Evolutionary conservation across 2,113 vertebrate genomes (phyloP).

Genomic region (Ochotona princeps): DNA sequence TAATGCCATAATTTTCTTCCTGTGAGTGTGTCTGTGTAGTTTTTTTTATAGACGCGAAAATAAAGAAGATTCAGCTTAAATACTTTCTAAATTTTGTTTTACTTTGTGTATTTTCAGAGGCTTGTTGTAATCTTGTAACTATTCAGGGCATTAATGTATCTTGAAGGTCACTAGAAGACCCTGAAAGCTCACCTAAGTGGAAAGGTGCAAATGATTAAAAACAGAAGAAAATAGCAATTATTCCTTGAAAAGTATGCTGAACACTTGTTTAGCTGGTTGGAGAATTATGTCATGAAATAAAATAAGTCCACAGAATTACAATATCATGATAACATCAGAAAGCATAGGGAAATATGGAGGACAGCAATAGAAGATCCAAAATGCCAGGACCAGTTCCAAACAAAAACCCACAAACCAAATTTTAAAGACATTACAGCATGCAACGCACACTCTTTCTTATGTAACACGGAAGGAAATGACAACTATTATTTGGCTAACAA

Average conservation of each 20-base stretch:
- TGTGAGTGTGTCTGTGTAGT: background rate
- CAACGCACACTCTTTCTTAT: background rate
- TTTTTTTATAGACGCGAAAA: background rate
- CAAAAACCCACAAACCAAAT: background rate
- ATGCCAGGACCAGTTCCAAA: background rate
- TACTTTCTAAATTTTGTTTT: background rate
- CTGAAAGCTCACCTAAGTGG: background rate
- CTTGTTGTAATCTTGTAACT: background rate
- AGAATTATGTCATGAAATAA: background rate
- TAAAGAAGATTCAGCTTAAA: background rate
- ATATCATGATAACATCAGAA: background rate
- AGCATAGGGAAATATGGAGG: slow-evolving; percentile 3
- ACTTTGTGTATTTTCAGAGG: slow-evolving; percentile 18
- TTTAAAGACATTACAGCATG: background rate
- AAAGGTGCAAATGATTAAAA: slow-evolving; percentile 15
- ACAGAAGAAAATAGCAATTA: background rate
- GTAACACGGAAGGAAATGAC: background rate
- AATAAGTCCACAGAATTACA: slow-evolving; percentile 21
- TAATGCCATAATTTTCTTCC: background rate
- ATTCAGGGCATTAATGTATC: background rate
- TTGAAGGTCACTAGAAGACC: slow-evolving; percentile 12
- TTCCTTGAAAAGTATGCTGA: background rate
- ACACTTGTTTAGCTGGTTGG: slow-evolving; percentile 24
- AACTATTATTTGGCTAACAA: slow-evolving; percentile 28
- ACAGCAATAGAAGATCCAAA: slow-evolving; percentile 14